phyloP scores from a whole-genome alignment of 2,113 vertebrate genomes.

The Takifugu bimaculatus region DNA sequence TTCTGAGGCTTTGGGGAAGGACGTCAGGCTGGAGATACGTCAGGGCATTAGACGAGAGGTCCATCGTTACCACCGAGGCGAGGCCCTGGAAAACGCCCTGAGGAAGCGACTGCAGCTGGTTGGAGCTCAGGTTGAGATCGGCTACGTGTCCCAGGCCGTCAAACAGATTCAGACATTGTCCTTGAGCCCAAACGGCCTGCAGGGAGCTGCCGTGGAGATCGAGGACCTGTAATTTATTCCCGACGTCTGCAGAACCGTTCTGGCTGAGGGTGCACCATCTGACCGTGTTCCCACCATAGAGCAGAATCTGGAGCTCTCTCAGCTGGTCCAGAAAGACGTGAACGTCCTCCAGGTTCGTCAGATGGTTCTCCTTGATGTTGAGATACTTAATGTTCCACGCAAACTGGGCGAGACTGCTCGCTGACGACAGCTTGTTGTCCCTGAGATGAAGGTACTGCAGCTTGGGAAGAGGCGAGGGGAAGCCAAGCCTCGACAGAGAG shows the following conservation, averaged over 20 bases:
- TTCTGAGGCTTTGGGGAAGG: conserved; percentile 75
- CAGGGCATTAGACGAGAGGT: conserved; percentile 80
- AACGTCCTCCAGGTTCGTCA: conserved; percentile 68
- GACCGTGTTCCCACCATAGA: conserved; percentile 75
- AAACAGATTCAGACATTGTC: conserved; percentile 80
- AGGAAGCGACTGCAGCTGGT: conserved; percentile 77
- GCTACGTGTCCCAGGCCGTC: conserved; percentile 68
- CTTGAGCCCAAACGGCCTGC: conserved; percentile 77
- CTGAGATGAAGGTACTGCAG: conserved; percentile 62
- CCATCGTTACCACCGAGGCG: conserved; percentile 69
- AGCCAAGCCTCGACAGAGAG: conserved; percentile 66
- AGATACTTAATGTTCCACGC: conserved; percentile 47
- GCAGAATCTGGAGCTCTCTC: conserved; percentile 60
- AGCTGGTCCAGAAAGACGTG: conserved; percentile 61
- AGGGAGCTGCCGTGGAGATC: conserved; percentile 81
- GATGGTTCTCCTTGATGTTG: conserved; percentile 74
- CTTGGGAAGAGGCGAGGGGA: conserved; percentile 58
- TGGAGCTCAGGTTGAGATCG: conserved; percentile 73
- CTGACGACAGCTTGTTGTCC: conserved; percentile 72
- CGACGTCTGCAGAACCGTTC: background rate
- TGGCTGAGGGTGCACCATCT: conserved; percentile 51
- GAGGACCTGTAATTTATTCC: conserved; percentile 64
- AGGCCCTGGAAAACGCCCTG: conserved; percentile 76
- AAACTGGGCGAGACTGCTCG: conserved; percentile 23
- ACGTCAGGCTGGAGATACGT: conserved; percentile 63